These are phyloP conservation scores for Ectobius pallidus DNA, from an alignment of 2,888 invertebrate species.

Conservation along the genomic window DNA sequence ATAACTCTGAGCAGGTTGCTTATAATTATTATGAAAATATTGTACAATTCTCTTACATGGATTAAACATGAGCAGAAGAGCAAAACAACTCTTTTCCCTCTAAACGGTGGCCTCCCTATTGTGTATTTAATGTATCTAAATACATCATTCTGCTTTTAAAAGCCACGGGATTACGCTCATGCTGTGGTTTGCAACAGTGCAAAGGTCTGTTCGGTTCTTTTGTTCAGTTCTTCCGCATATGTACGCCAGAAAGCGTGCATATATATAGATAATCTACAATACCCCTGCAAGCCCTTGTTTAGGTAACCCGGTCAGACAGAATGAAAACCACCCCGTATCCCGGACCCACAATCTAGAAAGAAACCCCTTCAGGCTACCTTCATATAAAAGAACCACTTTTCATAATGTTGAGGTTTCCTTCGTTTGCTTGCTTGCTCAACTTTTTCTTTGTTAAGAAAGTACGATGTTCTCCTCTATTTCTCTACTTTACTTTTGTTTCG, in stretches of 20 bases:
- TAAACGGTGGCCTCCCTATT: no score
- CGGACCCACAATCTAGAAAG: no score
- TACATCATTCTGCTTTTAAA: conserved; percentile 13
- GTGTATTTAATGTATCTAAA: neutral
- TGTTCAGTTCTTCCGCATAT: neutral
- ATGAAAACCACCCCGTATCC: no score
- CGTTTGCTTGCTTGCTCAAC: neutral
- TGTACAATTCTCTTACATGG: no score
- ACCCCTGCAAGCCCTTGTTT: neutral
- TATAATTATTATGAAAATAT: no score
- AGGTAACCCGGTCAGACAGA: neutral
- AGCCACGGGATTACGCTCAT: neutral
- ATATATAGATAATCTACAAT: no score
- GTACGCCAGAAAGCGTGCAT: no score
- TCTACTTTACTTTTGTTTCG: no score
- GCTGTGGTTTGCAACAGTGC: neutral
- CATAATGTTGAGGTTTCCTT: neutral
- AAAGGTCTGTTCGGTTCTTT: neutral
- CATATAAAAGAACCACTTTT: neutral
- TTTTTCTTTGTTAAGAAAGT: neutral
- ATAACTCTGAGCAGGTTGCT: no score
- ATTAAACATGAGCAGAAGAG: no score
- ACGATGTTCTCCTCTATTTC: neutral
- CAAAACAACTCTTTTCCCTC: no score
- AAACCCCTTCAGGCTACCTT: neutral